Base-by-base conservation (phyloP, 2,888 invertebrate species). In the Selenia dentaria region DNA sequence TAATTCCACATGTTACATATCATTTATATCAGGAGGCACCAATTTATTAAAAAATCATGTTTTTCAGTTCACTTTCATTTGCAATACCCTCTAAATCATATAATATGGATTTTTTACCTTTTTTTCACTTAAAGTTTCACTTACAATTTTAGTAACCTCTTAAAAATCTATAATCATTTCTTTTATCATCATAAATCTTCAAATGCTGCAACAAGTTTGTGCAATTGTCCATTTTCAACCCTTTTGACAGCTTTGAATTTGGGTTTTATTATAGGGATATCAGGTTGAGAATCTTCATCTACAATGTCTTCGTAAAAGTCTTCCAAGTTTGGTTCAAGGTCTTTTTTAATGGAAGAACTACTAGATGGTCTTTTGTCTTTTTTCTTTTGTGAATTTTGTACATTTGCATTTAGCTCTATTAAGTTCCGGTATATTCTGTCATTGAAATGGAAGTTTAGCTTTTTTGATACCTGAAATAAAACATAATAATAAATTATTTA, bases 341-440 rank as follows among this genome's bases (percentile, higher is more conserved):
- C 91, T 52, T 68, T 79, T 61, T 83, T 87, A 1, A 50, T 9
- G n/a, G 63, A 51, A n/a, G 40, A 48, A 0, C 54, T 54, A 35
- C 55, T 74, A 5, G 64, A 22, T 0, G 69, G 44, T 51, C 62
- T 69, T 51, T 61, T 79, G 1, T 73, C 76, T 33, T 69, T 79
- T 45, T 62, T 81, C 18, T 48, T 70, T 63, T 75, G 82, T 1
- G 64, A 45, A 41, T 68, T 68, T 43, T 72, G 72, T 16, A 74
- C 50, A 43, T 59, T 77, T n/a, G 79, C 69, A 72, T 91, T 91
- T 18, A 91, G 55, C 66, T 88, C 89, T 6, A 91, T 79, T 1
- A 91, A 68, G 47, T 91, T 86, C 54, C 77, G 83, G 51, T 86
- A 91, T 47, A 91, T 85, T 62, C 68, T 83, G 33, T 91, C 85